Conservation (phyloP, 2,888 invertebrate species). For the Drosophila neotestacea region DNA sequence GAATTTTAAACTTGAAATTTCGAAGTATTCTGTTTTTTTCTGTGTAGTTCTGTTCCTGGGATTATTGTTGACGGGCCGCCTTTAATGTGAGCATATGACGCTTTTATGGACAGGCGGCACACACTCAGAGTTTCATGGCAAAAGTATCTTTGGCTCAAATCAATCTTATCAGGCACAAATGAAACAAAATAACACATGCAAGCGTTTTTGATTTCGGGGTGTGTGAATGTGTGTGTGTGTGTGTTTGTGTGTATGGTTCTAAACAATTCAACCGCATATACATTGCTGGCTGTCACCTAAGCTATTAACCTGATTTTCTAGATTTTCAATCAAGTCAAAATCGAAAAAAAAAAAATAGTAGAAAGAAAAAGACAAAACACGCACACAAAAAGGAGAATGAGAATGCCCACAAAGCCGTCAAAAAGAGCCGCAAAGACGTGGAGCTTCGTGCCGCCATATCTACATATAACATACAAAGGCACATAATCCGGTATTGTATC, state of each 20-base stretch:
- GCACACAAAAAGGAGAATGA: constrained; percentile 64
- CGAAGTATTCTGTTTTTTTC: too few species aligned
- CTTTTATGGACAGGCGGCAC: constrained; percentile 50
- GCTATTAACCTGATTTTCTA: constrained; percentile 83
- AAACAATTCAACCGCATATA: constrained; percentile 79
- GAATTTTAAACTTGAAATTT: too few species aligned
- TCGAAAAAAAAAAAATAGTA: constrained; percentile 17
- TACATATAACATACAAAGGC: constrained; percentile 70
- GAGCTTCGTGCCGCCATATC: constrained; percentile 77
- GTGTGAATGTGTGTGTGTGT: constrained; percentile 2
- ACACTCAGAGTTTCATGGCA: constrained; percentile 30
- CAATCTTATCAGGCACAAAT: constrained; percentile 77
- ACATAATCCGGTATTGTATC: constrained; percentile 81
- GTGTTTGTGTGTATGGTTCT: constrained; percentile 43
- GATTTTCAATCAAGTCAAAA: constrained; percentile 83
- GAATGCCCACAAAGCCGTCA: constrained; percentile 71
- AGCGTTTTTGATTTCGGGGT: constrained; percentile 47
- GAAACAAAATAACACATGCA: constrained; percentile 43
- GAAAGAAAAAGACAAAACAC: constrained; percentile 53
- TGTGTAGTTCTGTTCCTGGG: constrained; percentile 34
- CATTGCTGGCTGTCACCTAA: constrained; percentile 82
- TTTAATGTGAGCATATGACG: constrained; percentile 74
- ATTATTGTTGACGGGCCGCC: constrained; percentile 52
- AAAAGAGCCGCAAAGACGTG: constrained; percentile 67
- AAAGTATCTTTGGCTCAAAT: constrained; percentile 69